Evolutionary conservation across 2,888 invertebrate genomes (phyloP), one percentile per base, ranked within the genome.

Genomic region (Nomada goodeniana): DNA sequence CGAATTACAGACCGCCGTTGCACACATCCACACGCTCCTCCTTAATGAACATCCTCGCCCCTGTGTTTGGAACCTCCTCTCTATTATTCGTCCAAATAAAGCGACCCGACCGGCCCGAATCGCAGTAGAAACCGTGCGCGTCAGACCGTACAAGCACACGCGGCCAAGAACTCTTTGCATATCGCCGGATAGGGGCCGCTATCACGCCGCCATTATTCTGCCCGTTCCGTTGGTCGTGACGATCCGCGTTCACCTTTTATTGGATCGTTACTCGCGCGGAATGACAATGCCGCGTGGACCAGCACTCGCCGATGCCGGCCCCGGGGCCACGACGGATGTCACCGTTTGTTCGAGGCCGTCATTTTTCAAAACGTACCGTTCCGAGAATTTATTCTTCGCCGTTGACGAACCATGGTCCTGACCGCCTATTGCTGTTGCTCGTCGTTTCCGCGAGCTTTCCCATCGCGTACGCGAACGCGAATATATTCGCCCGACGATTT

Each of bases 301-400:
- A 77, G 69, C 73, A 67, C 78, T 76, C 74, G 70, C 72, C 82
- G 61, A 86, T 86, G 87, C 86, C 18, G 47, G 47, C 15, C 89
- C 83, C 77, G 11, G 75, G 90, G 89, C 89, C 89, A 80, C 81
- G 82, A 77, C 88, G 88, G 81, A 87, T 88, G 90, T 89, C 90
- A 85, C 86, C 87, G 87, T 90, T 91, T 88, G 90, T 91, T 91
- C 87, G 82, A 83, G 85, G 86, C 82, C 86, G 86, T 91, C 90
- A 90, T 91, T 89, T 90, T 90, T 91, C 90, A 91, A 85, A 85
- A 88, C 89, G 87, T 84, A 80, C 79, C 61, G 72, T 81, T 85
- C 77, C 84, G 70, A 10, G 76, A 89, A 86, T 90, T 90, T 89
- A 90, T 90, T 89, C 86, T 84, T 85, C 81, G 69, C 85, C 83